These are phyloP conservation scores for Zaprionus gabonicus DNA, from an alignment of 1,140 invertebrate genomes.

Conservation along the genomic window DNA sequence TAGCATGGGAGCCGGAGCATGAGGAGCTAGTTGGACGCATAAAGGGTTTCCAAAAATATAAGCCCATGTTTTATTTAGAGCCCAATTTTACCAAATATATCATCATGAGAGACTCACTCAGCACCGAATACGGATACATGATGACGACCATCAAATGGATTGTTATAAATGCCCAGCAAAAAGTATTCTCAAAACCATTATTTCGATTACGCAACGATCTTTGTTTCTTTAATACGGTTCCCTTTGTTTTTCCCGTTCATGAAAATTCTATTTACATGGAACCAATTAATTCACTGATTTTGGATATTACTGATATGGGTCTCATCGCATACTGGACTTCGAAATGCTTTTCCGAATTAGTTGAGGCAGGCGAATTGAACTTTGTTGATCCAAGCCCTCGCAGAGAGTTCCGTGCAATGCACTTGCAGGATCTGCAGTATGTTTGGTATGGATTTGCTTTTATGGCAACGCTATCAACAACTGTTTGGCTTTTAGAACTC, in stretches of 20 bases:
- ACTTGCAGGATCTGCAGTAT: slow-evolving; percentile 67
- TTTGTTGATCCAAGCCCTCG: slow-evolving; percentile 58
- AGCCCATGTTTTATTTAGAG: slow-evolving; percentile 62
- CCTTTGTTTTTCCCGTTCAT: slow-evolving; percentile 67
- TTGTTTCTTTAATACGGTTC: slow-evolving; percentile 73
- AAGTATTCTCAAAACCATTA: slow-evolving; percentile 60
- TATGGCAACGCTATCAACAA: slow-evolving; percentile 43
- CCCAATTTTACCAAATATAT: slow-evolving; percentile 52
- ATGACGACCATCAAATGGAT: slow-evolving; percentile 63
- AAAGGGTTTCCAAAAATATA: slow-evolving; percentile 60
- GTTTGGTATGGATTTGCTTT: slow-evolving; percentile 70
- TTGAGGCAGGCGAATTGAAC: slow-evolving; percentile 58
- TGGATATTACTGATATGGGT: slow-evolving; percentile 59
- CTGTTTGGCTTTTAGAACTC: slow-evolving; percentile 51
- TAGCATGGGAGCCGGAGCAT: slow-evolving; percentile 63
- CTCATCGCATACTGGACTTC: slow-evolving; percentile 48
- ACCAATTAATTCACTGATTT: slow-evolving; percentile 50
- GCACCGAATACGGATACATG: slow-evolving; percentile 68
- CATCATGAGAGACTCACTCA: slow-evolving; percentile 50
- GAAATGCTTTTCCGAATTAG: slow-evolving; percentile 58
- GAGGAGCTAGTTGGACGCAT: slow-evolving; percentile 57
- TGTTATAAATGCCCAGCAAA: slow-evolving; percentile 69
- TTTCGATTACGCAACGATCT: slow-evolving; percentile 66
- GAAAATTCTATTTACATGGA: slow-evolving; percentile 72
- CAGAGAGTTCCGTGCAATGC: slow-evolving; percentile 65